These are phyloP conservation scores for Lasioglossum albipes DNA, from an alignment of 1,140 invertebrate species.

Conservation along the genomic window DNA sequence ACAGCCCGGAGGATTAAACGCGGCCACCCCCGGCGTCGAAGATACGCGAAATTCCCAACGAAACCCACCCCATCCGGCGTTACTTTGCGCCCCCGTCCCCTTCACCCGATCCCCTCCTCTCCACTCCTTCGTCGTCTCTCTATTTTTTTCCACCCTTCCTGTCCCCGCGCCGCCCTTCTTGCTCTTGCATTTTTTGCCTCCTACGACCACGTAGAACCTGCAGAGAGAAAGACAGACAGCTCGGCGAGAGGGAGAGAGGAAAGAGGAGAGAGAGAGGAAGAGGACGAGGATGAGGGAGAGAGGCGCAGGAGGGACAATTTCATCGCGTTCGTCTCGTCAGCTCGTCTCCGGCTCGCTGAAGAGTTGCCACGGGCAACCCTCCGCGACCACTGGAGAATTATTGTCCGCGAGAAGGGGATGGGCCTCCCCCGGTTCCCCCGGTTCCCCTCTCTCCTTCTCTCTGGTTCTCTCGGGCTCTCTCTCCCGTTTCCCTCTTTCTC, in stretches of 20 bases:
- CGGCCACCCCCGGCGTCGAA: slow-evolving; percentile 61
- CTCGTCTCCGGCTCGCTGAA: slow-evolving; percentile 59
- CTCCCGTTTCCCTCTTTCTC: neutral
- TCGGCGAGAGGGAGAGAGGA: neutral
- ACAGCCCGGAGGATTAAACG: slow-evolving; percentile 61
- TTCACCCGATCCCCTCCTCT: slow-evolving; percentile 37
- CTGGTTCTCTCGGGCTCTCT: neutral
- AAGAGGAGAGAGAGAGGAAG: slow-evolving; percentile 1
- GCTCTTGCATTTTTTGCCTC: slow-evolving; percentile 64
- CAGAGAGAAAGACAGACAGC: neutral
- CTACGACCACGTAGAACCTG: slow-evolving; percentile 55
- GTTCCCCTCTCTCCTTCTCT: neutral
- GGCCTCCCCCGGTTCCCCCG: slow-evolving; percentile 6
- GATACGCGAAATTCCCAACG: slow-evolving; percentile 73
- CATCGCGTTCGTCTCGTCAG: slow-evolving; percentile 66
- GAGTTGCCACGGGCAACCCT: slow-evolving; percentile 78
- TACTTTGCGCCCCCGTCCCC: slow-evolving; percentile 48
- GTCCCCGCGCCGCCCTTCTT: slow-evolving; percentile 56
- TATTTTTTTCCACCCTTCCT: slow-evolving; percentile 58
- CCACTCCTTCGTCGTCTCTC: slow-evolving; percentile 54
- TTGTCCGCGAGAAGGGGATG: slow-evolving; percentile 67
- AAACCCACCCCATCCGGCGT: slow-evolving; percentile 46
- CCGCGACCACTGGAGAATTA: slow-evolving; percentile 68
- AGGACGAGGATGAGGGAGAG: neutral
- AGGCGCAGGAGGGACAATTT: slow-evolving; percentile 69